Evolutionary conservation across 2,113 vertebrate genomes (phyloP).

Genomic region (Nibea coibor): DNA sequence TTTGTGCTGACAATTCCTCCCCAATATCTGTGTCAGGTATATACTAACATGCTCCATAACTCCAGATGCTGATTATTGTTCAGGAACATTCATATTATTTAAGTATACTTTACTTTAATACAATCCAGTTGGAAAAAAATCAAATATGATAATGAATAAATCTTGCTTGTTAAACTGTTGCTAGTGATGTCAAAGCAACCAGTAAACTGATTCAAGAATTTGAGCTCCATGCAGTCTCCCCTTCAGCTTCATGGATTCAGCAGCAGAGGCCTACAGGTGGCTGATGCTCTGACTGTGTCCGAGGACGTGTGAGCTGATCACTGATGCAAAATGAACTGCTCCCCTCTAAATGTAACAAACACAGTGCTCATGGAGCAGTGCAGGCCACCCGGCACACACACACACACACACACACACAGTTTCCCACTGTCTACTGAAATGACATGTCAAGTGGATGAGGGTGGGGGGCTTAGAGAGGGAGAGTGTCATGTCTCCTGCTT

Average conservation of each 20-base stretch:
- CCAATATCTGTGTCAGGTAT: neutral
- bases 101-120: neutral
- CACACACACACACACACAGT: slow-evolving; percentile 29
- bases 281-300: slow-evolving; percentile 31
- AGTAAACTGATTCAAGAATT: neutral
- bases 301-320: slow-evolving; percentile 18
- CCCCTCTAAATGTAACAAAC: slow-evolving; percentile 23
- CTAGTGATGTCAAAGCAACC: neutral
- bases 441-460: slow-evolving; percentile 48
- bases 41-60: neutral
- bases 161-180: neutral
- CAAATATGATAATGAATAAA: neutral
- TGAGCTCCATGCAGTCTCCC: neutral
- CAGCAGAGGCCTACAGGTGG: slow-evolving; percentile 41
- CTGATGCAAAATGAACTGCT: slow-evolving; percentile 36
- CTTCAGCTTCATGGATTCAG: neutral
- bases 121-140: neutral
- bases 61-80: neutral
- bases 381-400: neutral
- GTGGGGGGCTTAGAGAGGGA: slow-evolving; percentile 30
- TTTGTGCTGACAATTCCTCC: neutral
- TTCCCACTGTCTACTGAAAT: slow-evolving; percentile 63
- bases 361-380: slow-evolving; percentile 19
- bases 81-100: neutral
- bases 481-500: slow-evolving; percentile 81